Percentiles rank a stretch among this genome's conserved stretches.
Evolutionary conservation across 2,113 vertebrate genomes (phyloP).

Genomic region (Drymodes brunneopygia): DNA sequence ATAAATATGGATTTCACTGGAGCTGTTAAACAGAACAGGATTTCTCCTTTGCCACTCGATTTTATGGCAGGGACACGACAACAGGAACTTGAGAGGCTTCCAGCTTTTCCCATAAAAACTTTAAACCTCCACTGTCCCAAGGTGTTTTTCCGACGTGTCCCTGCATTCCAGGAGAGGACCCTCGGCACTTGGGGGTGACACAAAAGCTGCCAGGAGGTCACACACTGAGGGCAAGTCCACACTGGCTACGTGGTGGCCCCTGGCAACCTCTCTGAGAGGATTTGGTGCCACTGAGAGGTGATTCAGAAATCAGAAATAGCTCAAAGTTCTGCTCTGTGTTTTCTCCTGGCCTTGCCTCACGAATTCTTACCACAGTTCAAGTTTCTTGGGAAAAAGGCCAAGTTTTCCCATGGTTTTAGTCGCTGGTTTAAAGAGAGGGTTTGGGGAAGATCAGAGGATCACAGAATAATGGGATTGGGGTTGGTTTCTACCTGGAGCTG

Average conservation of each 20-base stretch:
- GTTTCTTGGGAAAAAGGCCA: too few relatives aligned
- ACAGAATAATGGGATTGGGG: too few relatives aligned
- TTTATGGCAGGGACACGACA: not conserved
- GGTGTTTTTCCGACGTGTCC: not conserved
- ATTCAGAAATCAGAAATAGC: not conserved
- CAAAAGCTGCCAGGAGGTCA: not conserved
- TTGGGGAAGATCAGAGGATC: too few relatives aligned
- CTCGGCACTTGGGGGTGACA: not conserved
- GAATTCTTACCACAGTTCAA: too few relatives aligned
- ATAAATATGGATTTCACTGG: slow-evolving; percentile 4
- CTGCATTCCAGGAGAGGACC: not conserved
- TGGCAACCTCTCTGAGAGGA: not conserved
- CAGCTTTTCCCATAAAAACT: not conserved
- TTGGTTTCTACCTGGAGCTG: too few relatives aligned
- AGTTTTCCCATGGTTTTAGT: too few relatives aligned
- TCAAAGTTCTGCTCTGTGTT: too few relatives aligned
- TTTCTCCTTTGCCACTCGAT: not conserved
- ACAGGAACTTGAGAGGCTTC: not conserved
- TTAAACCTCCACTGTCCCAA: not conserved
- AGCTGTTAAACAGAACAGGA: not conserved
- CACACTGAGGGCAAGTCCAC: not conserved
- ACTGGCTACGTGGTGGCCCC: not conserved
- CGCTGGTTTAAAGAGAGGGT: too few relatives aligned
- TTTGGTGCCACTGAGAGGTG: not conserved
- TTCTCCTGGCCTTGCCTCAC: too few relatives aligned